Conservation (phyloP, 2,113 vertebrate genomes). For the Bombycilla garrulus region DNA sequence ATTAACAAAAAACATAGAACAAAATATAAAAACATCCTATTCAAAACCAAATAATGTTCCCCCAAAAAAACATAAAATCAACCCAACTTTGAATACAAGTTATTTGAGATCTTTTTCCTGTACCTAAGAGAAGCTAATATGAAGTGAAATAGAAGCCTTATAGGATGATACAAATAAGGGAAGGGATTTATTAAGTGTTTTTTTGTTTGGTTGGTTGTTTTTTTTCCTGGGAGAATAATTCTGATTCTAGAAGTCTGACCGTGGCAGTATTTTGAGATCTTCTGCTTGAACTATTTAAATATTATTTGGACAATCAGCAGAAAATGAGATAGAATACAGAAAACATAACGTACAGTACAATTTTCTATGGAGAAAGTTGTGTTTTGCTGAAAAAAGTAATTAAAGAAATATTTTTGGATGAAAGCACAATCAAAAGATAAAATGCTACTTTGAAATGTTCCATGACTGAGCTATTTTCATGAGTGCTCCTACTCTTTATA, state of each 20-base stretch:
- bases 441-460: background rate
- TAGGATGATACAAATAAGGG: background rate
- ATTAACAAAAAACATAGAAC: background rate
- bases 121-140: background rate
- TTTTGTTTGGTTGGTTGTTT: too few relatives aligned
- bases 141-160: background rate
- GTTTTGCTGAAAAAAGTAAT: background rate
- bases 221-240: background rate
- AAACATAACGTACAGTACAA: background rate
- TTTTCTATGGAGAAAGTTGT: background rate
- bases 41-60: fast-evolving
- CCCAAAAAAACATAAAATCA: fast-evolving
- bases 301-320: background rate
- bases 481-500: background rate
- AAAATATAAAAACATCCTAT: background rate
- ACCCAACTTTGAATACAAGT: background rate
- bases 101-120: background rate
- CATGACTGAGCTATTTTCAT: background rate
- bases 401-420: background rate
- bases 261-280: background rate
- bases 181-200: background rate
- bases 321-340: background rate
- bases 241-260: background rate
- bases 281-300: background rate
- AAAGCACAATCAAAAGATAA: background rate